phyloP scores from a whole-genome alignment of 2,888 invertebrate genomes.

The Aphidius colemani region DNA sequence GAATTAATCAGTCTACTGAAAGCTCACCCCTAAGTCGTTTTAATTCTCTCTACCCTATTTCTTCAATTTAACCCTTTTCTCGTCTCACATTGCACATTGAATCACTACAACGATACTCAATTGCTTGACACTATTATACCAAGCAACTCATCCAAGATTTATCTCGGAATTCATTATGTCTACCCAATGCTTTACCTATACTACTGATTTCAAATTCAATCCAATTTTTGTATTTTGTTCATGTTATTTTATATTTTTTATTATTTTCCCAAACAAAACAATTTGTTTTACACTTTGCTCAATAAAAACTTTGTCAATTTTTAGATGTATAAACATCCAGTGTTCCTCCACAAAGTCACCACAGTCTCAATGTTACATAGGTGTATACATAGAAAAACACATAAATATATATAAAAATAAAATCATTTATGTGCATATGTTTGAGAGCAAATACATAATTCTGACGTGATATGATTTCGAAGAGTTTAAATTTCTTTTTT shows the following conservation, averaged over 20 bases:
- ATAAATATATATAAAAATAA: too few species aligned
- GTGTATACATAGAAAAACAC: too few species aligned
- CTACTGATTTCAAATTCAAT: not conserved
- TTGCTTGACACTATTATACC: slow-evolving; percentile 13
- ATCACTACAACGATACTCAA: slow-evolving; percentile 21
- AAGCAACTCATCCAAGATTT: not conserved
- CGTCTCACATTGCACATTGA: slow-evolving; percentile 1
- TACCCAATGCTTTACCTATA: slow-evolving; percentile 1
- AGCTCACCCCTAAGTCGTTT: not conserved
- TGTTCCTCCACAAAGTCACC: too few species aligned
- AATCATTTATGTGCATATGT: too few species aligned
- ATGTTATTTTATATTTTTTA: too few species aligned
- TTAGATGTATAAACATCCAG: too few species aligned
- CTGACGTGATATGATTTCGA: not conserved
- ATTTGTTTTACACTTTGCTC: too few species aligned
- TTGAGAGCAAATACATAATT: too few species aligned
- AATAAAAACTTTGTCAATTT: too few species aligned
- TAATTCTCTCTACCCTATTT: not conserved
- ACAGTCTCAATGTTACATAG: too few species aligned
- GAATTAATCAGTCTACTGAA: slow-evolving; percentile 25
- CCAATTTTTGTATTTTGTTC: too few species aligned
- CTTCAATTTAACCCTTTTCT: slow-evolving; percentile 8
- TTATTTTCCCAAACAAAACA: too few species aligned
- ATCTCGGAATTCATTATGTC: slow-evolving; percentile 8
- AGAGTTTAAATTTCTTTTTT: not conserved